phyloP scores from a whole-genome alignment of 2,888 invertebrate genomes.

The Ashinkailepas kermadecensis region DNA sequence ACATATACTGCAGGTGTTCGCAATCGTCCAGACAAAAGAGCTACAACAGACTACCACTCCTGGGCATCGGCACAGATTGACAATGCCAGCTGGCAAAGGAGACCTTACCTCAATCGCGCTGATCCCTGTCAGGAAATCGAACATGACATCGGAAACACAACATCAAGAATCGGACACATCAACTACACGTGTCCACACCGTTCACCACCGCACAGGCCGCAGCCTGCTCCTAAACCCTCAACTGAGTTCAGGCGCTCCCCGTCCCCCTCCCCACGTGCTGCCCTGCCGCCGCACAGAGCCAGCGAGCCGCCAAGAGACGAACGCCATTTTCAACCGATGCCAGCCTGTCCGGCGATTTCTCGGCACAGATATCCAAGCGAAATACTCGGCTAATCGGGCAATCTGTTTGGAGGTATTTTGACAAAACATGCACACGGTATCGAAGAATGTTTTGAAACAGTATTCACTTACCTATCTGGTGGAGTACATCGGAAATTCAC shows the following conservation, averaged over 20 bases:
- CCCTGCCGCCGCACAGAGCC: not conserved
- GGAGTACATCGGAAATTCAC: not conserved
- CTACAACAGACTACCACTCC: too few relatives aligned
- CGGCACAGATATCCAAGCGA: conserved; percentile 7
- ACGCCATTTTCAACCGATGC: conserved; percentile 16
- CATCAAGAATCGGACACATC: too few relatives aligned
- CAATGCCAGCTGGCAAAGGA: too few relatives aligned
- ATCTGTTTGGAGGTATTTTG: conserved; percentile 15
- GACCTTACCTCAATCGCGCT: too few relatives aligned
- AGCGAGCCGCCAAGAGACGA: conserved; percentile 7
- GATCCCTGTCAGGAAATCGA: too few relatives aligned
- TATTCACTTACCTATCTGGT: conserved; percentile 12
- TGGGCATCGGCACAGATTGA: too few relatives aligned
- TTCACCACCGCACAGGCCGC: too few relatives aligned
- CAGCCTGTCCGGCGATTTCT: conserved; percentile 16
- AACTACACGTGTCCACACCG: too few relatives aligned
- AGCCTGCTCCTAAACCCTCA: too few relatives aligned
- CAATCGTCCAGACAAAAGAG: too few relatives aligned
- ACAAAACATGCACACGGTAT: not conserved
- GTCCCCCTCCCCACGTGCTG: conserved; percentile 15
- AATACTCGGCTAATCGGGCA: not conserved
- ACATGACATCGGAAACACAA: too few relatives aligned
- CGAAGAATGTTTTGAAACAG: conserved; percentile 11
- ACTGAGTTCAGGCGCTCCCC: not conserved
- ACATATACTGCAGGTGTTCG: too few relatives aligned